Evolutionary conservation across 2,888 invertebrate species (phyloP), one percentile per base, ranked within the genome.

Genomic region (Drosophila stalkeri): DNA sequence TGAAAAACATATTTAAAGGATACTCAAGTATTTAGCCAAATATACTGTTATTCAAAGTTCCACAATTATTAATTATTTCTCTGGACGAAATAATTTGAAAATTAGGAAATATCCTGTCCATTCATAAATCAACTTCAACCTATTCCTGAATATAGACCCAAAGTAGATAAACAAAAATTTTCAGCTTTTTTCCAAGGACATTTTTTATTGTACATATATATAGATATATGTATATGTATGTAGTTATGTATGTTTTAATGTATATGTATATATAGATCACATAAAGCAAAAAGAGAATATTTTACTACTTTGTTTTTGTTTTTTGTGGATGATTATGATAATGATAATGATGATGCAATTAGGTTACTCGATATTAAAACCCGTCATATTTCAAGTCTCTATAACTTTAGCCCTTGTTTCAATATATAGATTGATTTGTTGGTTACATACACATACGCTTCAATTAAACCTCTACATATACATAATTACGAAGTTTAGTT

Each of bases 251-350:
- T 62, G 49, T 56, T 80, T 80, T 44, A 67, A 77, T 75, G 57
- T 62, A 66, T 72, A 72, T 89, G 89, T 89, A 80, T 86, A 90
- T 55, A 81, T 90, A 91, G 92, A 91, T 91, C 91, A 91, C 92
- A 91, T 90, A 90, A 91, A 89, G 91, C 91, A 91, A 91, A 90
- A 91, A 89, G 91, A 89, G 88, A 91, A 90, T 90, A 91, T 89
- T 90, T 90, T 79, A 85, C 91, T 90, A 90, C 81, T 75, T 81
- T 75, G 59, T 72, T 72, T 67, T 54, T 56, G 8, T 63, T 31
- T 64, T 65, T 82, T 61, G 64, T 84, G 60, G 72, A 60, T 86
- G 83, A 75, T 83, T 60, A 63, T 75, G 62, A 47, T 81, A 66
- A 69, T 84, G 67, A 75, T 82, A 62, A 74, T 46, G 67, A 67